These are phyloP conservation scores for Forbesichthys papilliferus DNA, from an alignment of 2,113 vertebrate genomes.

Conservation along the genomic window DNA sequence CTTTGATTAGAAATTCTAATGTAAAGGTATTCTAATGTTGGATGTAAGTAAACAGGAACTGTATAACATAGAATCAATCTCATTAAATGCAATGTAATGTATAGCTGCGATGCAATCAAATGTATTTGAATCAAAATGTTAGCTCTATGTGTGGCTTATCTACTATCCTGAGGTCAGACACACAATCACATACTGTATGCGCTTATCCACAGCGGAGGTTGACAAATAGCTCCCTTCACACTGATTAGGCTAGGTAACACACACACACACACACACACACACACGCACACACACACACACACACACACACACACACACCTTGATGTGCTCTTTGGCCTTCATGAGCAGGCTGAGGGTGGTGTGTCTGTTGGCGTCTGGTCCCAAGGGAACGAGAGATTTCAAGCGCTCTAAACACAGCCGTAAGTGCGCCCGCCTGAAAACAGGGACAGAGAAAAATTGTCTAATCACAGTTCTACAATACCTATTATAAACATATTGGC, in stretches of 20 bases:
- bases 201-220: neutral
- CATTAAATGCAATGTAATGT: no score
- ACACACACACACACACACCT: constrained; percentile 82
- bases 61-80: no score
- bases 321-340: constrained; percentile 91
- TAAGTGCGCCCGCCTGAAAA: constrained; percentile 86
- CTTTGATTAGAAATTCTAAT: no score
- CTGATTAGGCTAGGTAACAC: neutral
- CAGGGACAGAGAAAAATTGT: constrained; percentile 1
- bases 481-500: no score
- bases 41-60: no score
- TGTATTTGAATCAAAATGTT: neutral
- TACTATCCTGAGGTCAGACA: constrained; percentile 3
- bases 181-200: neutral
- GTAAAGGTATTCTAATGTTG: no score
- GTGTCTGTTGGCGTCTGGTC: constrained; percentile 86
- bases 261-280: no score
- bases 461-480: neutral
- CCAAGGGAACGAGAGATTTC: constrained; percentile 89
- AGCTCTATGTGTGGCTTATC: constrained; percentile 1
- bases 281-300: no score
- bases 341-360: constrained; percentile 93
- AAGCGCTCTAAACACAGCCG: constrained; percentile 91
- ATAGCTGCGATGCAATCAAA: neutral
- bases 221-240: constrained; percentile 20